Percentiles rank a stretch among this genome's conserved stretches.
Evolutionary conservation across 1,140 invertebrate genomes (phyloP).

Genomic region (Hesperophylax magnus): DNA sequence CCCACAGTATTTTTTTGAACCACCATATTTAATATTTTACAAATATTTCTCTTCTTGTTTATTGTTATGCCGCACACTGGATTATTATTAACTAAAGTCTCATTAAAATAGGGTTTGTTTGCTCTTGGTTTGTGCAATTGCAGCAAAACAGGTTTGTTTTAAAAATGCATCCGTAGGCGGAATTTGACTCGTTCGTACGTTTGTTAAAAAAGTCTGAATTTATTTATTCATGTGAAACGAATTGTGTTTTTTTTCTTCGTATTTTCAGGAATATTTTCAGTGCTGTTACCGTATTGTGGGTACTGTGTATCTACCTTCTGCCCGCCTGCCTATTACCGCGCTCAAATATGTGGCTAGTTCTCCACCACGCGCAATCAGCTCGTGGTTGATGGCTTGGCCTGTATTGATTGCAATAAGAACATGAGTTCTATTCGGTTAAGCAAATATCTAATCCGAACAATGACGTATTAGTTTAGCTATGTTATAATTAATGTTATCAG

Average conservation of each 20-base stretch:
- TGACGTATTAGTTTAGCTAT: too few relatives aligned
- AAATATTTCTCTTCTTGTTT: conserved; percentile 1
- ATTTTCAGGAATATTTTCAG: conserved; percentile 9
- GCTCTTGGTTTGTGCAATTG: conserved; percentile 19
- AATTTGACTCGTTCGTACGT: conserved; percentile 42
- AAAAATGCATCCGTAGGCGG: conserved; percentile 42
- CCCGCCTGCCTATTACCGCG: background rate
- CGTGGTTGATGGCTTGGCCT: too few relatives aligned
- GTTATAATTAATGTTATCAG: too few relatives aligned
- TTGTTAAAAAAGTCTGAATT: conserved; percentile 48
- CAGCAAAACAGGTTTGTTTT: conserved; percentile 23
- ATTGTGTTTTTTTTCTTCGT: conserved; percentile 49
- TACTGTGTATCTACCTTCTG: background rate
- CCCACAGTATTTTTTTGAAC: too few relatives aligned
- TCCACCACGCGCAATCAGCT: too few relatives aligned
- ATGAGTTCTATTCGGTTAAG: too few relatives aligned
- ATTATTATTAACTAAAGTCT: conserved; percentile 31
- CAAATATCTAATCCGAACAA: too few relatives aligned
- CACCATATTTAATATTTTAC: too few relatives aligned
- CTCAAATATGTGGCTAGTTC: too few relatives aligned
- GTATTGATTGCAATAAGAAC: too few relatives aligned
- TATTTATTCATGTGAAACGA: conserved; percentile 53
- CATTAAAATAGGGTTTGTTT: conserved; percentile 42
- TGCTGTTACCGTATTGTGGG: background rate
- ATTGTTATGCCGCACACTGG: background rate